phyloP scores from a whole-genome alignment of 2,113 vertebrate genomes.

The Heterotilapia buettikoferi region DNA sequence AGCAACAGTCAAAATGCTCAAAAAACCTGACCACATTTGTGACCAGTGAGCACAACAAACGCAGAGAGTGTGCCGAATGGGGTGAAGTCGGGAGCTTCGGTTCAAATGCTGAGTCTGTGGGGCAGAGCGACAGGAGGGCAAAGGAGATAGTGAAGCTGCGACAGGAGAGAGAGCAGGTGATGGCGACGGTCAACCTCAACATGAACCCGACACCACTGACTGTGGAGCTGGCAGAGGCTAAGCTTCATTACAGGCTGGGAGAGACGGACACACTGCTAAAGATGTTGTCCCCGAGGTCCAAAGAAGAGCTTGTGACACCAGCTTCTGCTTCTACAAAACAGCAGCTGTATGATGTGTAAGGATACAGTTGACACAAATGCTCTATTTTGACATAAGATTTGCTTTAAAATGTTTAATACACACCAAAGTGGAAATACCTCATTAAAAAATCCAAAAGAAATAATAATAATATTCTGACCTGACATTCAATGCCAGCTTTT shows the following conservation, averaged over 20 bases:
- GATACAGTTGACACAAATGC: not conserved
- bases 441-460: not conserved
- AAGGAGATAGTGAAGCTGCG: conserved; percentile 75
- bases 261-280: conserved; percentile 84
- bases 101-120: not conserved
- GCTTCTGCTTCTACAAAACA: conserved; percentile 59
- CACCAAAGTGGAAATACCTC: not conserved
- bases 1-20: conserved; percentile 6
- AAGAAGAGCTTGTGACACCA: conserved; percentile 51
- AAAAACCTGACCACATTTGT: not conserved
- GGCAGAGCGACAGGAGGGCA: conserved; percentile 34
- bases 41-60: conserved; percentile 15
- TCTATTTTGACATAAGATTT: not conserved
- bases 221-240: conserved; percentile 87
- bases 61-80: not conserved
- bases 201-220: conserved; percentile 78
- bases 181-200: conserved; percentile 79
- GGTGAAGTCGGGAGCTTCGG: not conserved
- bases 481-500: not conserved
- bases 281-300: conserved; percentile 73
- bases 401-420: not conserved
- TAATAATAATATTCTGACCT: not conserved
- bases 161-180: conserved; percentile 77
- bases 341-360: conserved; percentile 78
- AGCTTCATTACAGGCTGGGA: conserved; percentile 83